Conservation (phyloP, 2,888 invertebrate species). For the Phaedon cochleariae region DNA sequence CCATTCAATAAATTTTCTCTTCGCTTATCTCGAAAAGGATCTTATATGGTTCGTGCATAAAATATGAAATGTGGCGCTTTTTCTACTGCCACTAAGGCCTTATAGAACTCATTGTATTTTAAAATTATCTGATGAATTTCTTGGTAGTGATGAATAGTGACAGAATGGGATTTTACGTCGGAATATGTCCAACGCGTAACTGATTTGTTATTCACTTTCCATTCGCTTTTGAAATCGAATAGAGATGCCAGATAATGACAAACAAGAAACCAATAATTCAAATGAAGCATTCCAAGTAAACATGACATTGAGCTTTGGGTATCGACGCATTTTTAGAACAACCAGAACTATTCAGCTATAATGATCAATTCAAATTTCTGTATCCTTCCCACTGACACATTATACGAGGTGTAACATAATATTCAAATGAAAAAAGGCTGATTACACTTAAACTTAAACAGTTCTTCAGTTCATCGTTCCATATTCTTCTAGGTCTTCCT, state of each 20-base stretch:
- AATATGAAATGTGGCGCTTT: slow-evolving; percentile 20
- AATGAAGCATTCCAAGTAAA: not conserved
- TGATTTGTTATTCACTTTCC: slow-evolving; percentile 9
- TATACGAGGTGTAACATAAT: too few species aligned
- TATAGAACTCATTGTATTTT: slow-evolving; percentile 18
- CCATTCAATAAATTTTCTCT: slow-evolving; percentile 18
- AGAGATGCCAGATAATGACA: not conserved
- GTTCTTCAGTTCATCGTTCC: too few species aligned
- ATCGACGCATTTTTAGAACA: too few species aligned
- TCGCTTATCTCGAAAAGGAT: slow-evolving; percentile 7
- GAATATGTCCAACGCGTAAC: not conserved
- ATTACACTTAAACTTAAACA: too few species aligned
- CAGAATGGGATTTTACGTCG: slow-evolving; percentile 2
- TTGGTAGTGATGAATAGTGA: slow-evolving; percentile 19
- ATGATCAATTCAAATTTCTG: too few species aligned
- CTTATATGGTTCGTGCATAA: slow-evolving; percentile 10
- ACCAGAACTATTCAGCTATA: too few species aligned
- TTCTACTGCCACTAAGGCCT: slow-evolving; percentile 13
- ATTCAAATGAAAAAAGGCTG: too few species aligned
- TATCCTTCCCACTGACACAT: too few species aligned
- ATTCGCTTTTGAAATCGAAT: not conserved
- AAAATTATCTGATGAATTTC: slow-evolving; percentile 15
- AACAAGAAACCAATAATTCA: not conserved
- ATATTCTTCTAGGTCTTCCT: too few species aligned
- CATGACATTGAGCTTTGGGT: too few species aligned